Evolutionary conservation across 1,140 invertebrate species (phyloP).

Genomic region (Drosophila gunungcola): DNA sequence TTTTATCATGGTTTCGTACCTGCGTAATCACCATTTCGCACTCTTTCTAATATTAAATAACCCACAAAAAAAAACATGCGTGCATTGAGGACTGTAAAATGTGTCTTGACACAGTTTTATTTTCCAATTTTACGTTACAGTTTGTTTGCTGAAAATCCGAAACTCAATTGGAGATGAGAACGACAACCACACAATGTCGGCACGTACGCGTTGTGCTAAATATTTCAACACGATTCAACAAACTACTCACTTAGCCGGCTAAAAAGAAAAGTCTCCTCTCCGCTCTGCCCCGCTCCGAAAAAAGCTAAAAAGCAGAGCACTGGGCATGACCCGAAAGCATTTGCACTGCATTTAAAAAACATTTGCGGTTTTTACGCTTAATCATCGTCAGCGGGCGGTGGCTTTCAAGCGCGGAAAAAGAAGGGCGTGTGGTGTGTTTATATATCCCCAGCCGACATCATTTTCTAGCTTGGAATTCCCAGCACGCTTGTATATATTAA

Average conservation of each 20-base stretch:
- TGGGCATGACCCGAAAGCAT: conserved; percentile 53
- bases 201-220: conserved; percentile 72
- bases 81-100: background rate
- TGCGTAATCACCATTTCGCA: conserved; percentile 11
- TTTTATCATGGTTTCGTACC: conserved; percentile 11
- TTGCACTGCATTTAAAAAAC: conserved; percentile 83
- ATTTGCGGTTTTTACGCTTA: conserved; percentile 81
- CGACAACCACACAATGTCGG: conserved; percentile 42
- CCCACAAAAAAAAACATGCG: conserved; percentile 1
- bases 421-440: background rate
- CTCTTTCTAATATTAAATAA: background rate
- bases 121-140: conserved; percentile 6
- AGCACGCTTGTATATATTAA: conserved; percentile 84
- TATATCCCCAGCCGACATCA: conserved; percentile 34
- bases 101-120: conserved; percentile 27
- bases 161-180: conserved; percentile 60
- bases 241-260: conserved; percentile 63
- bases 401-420: background rate
- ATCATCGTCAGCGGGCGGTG: conserved; percentile 60
- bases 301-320: conserved; percentile 17
- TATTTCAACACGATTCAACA: conserved; percentile 67
- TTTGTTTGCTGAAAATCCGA: conserved; percentile 30
- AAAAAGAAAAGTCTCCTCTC: background rate
- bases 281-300: background rate
- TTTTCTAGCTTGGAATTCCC: conserved; percentile 64